Conservation (phyloP, 2,797 vertebrate species). For the Bucorvus abyssinicus region DNA sequence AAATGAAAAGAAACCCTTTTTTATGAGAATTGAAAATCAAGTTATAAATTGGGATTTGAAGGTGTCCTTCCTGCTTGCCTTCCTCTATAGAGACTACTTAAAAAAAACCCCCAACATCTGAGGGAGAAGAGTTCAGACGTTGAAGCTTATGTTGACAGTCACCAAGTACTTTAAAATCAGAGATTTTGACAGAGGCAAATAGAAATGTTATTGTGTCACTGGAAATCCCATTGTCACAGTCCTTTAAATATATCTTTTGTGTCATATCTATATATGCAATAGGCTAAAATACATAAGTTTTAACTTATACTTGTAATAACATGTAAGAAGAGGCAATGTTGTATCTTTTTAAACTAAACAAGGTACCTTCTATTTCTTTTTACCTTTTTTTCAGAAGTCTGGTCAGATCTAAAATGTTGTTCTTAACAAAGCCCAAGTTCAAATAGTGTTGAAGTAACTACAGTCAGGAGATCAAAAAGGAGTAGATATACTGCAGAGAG, state of each 20-base stretch:
- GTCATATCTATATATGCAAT: neutral
- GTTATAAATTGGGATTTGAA: neutral
- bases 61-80: neutral
- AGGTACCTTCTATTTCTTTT: neutral
- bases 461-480: neutral
- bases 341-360: neutral
- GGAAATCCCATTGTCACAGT: neutral
- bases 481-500: neutral
- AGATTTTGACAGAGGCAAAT: neutral
- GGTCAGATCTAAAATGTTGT: neutral
- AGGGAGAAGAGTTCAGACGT: neutral
- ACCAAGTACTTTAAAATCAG: neutral
- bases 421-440: neutral
- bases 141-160: neutral
- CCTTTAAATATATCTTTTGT: neutral
- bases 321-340: neutral
- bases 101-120: neutral
- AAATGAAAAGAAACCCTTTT: neutral
- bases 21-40: constrained; percentile 5
- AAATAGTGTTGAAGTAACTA: neutral
- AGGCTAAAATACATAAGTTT: neutral
- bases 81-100: neutral
- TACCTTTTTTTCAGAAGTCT: neutral
- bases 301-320: neutral
- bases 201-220: neutral